These are phyloP conservation scores for Mystacornis crossleyi DNA, from an alignment of 2,113 vertebrate species.

Conservation along the genomic window DNA sequence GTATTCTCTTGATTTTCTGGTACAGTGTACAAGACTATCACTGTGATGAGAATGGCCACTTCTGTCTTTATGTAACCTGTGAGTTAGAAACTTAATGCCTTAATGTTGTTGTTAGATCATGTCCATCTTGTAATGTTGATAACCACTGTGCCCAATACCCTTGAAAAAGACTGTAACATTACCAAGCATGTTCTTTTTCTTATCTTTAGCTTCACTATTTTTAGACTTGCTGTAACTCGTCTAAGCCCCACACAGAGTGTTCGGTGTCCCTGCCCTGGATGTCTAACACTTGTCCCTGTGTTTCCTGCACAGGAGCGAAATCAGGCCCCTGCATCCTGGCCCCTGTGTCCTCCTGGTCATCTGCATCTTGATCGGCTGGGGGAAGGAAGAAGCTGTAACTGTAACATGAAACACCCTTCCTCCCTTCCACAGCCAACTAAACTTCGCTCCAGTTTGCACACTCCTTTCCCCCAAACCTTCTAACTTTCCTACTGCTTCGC, in stretches of 20 bases:
- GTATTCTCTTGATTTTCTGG: neutral
- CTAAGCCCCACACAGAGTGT: neutral
- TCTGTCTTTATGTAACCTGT: neutral
- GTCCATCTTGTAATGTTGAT: neutral
- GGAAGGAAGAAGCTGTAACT: neutral
- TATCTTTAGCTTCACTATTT: neutral
- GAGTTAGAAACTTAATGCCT: neutral
- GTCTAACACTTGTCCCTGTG: neutral
- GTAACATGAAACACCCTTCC: neutral
- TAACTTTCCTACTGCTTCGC: neutral
- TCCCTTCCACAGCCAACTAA: neutral
- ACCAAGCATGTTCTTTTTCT: neutral
- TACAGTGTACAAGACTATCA: neutral
- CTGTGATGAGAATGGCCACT: neutral
- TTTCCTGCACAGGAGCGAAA: neutral
- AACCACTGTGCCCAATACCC: neutral
- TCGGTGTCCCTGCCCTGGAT: neutral
- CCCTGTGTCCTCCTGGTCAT: neutral
- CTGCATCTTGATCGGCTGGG: neutral
- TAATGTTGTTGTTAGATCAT: neutral
- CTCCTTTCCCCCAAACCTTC: neutral
- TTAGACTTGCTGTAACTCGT: accelerated
- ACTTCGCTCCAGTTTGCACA: neutral
- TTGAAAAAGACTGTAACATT: neutral
- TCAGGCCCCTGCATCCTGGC: accelerated